Conservation (phyloP, 2,113 vertebrate species). For the Cepphus grylle region DNA sequence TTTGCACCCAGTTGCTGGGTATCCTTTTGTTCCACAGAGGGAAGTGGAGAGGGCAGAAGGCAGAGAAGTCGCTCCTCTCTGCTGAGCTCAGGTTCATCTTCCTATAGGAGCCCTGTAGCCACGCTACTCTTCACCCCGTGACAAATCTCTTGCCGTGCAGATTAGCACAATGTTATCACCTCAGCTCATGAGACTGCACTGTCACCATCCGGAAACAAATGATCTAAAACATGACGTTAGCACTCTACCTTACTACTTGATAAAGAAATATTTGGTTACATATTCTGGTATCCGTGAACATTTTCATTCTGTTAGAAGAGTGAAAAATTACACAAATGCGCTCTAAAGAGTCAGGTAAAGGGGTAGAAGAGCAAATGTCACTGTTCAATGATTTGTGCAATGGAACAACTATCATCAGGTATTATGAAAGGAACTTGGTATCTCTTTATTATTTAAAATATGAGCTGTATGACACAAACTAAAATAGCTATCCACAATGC, state of each 20-base stretch:
- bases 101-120: background rate
- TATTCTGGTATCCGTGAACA: background rate
- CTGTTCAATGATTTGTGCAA: background rate
- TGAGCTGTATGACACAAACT: background rate
- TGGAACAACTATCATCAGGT: background rate
- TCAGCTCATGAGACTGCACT: background rate
- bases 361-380: background rate
- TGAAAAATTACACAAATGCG: background rate
- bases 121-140: fast-evolving
- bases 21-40: background rate
- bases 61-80: background rate
- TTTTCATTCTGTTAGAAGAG: background rate
- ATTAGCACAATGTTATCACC: background rate
- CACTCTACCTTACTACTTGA: background rate
- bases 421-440: background rate
- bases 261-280: background rate
- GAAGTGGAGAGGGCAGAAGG: background rate
- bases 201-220: background rate
- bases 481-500: background rate
- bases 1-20: background rate
- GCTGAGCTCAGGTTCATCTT: background rate
- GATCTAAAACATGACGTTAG: background rate
- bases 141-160: background rate
- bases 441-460: background rate
- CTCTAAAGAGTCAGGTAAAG: background rate